Percentiles rank a stretch among this genome's conserved stretches.
phyloP scores from a whole-genome alignment of 2,797 vertebrate genomes.

The Falco naumanni region DNA sequence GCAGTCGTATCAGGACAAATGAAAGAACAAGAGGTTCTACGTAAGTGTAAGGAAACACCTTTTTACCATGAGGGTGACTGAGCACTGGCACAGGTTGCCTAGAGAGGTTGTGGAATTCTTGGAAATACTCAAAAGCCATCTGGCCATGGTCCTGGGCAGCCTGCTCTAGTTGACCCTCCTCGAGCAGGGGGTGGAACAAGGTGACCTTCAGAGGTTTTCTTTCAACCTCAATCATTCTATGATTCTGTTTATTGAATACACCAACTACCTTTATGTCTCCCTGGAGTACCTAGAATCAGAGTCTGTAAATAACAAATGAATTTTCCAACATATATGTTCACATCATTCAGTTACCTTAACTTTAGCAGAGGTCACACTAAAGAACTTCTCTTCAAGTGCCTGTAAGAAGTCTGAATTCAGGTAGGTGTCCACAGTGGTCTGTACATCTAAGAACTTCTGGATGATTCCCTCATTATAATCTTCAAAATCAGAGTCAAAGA shows the following conservation, averaged over 20 bases:
- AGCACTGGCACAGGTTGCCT: neutral
- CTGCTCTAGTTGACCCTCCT: neutral
- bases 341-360: constrained; percentile 82
- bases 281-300: neutral
- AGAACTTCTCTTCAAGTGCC: constrained; percentile 78
- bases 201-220: neutral
- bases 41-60: neutral
- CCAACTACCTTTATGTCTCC: neutral
- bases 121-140: neutral
- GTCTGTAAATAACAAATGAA: neutral
- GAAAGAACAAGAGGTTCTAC: neutral
- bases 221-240: neutral
- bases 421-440: constrained; percentile 52
- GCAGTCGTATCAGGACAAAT: neutral
- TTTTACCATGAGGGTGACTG: neutral
- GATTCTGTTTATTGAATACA: neutral
- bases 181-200: neutral
- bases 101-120: neutral
- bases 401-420: constrained; percentile 80
- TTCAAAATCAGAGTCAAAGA: constrained; percentile 82
- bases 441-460: constrained; percentile 77
- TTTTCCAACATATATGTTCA: neutral
- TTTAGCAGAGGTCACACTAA: constrained; percentile 58
- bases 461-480: constrained; percentile 71
- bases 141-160: neutral